These are phyloP conservation scores for Choristoneura fumiferana DNA, from an alignment of 1,140 invertebrate genomes.

Conservation along the genomic window DNA sequence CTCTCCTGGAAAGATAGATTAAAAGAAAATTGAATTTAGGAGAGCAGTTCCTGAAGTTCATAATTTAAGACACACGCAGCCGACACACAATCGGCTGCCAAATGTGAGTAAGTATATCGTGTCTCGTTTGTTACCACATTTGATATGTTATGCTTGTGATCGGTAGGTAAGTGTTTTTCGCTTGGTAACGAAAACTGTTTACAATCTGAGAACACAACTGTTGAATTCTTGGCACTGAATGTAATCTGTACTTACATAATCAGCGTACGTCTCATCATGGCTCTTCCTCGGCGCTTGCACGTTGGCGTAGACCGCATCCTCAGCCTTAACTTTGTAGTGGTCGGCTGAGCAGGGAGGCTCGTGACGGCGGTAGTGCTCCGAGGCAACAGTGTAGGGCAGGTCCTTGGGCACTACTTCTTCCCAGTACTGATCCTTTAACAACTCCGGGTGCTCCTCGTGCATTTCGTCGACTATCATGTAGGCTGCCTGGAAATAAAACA, in stretches of 20 bases:
- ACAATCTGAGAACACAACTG: no score
- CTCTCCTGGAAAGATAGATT: constrained; percentile 84
- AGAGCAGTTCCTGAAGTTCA: no score
- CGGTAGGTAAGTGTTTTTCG: no score
- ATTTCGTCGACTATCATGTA: constrained; percentile 96
- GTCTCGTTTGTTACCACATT: no score
- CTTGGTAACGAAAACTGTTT: no score
- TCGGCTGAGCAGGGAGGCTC: constrained; percentile 92
- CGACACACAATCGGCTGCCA: no score
- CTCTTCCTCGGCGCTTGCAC: constrained; percentile 80
- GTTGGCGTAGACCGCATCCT: constrained; percentile 89
- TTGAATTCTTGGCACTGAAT: no score
- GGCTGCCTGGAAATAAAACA: constrained; percentile 87
- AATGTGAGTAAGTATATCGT: no score
- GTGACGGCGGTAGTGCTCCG: constrained; percentile 88
- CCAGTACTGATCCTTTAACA: constrained; percentile 94
- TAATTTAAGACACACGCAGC: no score
- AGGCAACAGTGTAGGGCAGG: constrained; percentile 91
- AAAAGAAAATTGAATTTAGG: no score
- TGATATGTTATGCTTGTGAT: no score
- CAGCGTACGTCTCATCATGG: constrained; percentile 90
- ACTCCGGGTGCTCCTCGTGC: constrained; percentile 93
- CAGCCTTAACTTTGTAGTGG: constrained; percentile 89
- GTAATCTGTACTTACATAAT: constrained; percentile 84
- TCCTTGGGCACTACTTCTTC: constrained; percentile 93